These are phyloP conservation scores for Siderastrea siderea DNA, from an alignment of 92 coral and sea anemone genomes.

Conservation along the genomic window DNA sequence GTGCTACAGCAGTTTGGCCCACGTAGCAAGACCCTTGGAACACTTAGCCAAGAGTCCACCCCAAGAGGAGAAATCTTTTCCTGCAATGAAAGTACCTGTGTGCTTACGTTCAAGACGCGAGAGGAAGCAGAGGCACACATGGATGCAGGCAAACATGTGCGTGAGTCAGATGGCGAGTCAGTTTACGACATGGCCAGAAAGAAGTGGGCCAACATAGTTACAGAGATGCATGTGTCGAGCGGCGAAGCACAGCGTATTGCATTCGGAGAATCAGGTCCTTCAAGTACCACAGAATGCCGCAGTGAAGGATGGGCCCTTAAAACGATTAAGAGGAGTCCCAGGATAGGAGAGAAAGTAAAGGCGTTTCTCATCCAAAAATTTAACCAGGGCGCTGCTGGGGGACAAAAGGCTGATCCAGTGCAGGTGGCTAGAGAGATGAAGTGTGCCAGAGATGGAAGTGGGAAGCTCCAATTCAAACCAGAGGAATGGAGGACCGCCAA, in stretches of 20 bases:
- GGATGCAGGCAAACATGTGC: no score
- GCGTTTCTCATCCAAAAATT: conserved; percentile 49
- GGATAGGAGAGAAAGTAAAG: conserved; percentile 45
- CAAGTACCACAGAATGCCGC: conserved; percentile 11
- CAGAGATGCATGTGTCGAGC: conserved; percentile 46
- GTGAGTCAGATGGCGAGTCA: no score
- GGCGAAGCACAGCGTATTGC: conserved; percentile 29
- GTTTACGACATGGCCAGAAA: no score
- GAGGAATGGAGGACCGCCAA: conserved; percentile 58
- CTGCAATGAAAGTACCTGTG: no score
- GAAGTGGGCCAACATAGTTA: conserved; percentile 17
- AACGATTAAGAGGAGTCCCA: conserved; percentile 28
- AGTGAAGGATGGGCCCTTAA: conserved; percentile 61
- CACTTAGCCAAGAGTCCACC: no score
- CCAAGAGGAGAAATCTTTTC: no score
- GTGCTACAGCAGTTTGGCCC: conserved; percentile 52
- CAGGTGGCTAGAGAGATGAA: conserved; percentile 51
- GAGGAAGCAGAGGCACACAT: no score
- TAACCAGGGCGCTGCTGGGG: conserved; percentile 19
- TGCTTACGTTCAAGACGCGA: no score
- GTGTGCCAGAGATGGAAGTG: conserved; percentile 31
- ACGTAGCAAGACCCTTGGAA: conserved; percentile 21
- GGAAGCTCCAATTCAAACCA: conserved; percentile 46
- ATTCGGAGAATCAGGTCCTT: conserved; percentile 33
- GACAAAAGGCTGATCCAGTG: conserved; percentile 50